A percentile compares a stretch with the other conserved stretches of the same genome.
Conservation (phyloP, 2,113 vertebrate genomes). For the Picathartes gymnocephalus region DNA sequence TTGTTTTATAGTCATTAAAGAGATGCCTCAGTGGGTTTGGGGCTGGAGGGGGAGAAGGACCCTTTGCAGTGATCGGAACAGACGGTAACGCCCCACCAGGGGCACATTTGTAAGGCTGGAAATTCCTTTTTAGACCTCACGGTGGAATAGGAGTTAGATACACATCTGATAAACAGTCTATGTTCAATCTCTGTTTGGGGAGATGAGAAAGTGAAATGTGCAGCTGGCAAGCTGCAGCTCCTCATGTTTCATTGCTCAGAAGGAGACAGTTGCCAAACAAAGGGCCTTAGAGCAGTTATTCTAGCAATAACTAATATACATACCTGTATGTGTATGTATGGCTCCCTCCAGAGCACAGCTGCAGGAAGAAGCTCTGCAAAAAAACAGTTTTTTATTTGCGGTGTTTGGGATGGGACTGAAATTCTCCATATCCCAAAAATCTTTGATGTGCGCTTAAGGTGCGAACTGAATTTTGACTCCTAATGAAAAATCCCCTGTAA, state of each 20-base stretch:
- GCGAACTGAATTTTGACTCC: neutral
- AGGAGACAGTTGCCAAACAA: neutral
- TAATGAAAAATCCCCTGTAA: neutral
- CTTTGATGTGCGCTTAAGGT: neutral
- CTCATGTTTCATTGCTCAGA: constrained; percentile 23
- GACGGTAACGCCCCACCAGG: constrained; percentile 39
- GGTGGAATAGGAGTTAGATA: constrained; percentile 44
- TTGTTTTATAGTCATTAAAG: constrained; percentile 10
- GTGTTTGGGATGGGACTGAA: neutral
- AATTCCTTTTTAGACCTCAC: constrained; percentile 57
- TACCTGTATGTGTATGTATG: constrained; percentile 35
- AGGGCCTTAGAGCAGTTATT: constrained; percentile 6
- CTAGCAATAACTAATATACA: constrained; percentile 32
- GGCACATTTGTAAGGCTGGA: constrained; percentile 43
- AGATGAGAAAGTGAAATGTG: constrained; percentile 32
- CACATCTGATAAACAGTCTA: constrained; percentile 58
- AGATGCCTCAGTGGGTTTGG: constrained; percentile 33
- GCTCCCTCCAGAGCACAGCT: constrained; percentile 54
- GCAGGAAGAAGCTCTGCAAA: neutral
- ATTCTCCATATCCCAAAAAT: neutral
- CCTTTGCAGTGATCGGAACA: constrained; percentile 41
- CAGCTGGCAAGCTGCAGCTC: constrained; percentile 43
- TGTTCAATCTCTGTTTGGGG: constrained; percentile 51
- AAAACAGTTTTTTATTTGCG: neutral
- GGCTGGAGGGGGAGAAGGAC: neutral